Percentiles rank a stretch among this genome's conserved stretches.
Evolutionary conservation across 1,140 invertebrate genomes (phyloP).

Genomic region (Bilobella aurantiaca): DNA sequence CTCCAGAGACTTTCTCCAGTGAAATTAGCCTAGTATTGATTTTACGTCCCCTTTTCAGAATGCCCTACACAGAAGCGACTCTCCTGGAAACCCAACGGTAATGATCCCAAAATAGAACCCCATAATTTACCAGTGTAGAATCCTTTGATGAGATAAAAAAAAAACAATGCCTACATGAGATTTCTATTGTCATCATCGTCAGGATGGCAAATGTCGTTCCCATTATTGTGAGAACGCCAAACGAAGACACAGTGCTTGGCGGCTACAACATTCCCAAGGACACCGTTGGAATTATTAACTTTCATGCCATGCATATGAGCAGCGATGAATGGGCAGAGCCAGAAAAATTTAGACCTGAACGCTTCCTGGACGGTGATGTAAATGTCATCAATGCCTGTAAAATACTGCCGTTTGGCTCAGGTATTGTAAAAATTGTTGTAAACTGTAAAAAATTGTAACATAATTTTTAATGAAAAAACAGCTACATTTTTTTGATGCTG

Average conservation of each 20-base stretch:
- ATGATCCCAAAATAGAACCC: too few species aligned
- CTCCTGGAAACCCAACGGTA: conserved; percentile 24
- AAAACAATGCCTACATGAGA: background rate
- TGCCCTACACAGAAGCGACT: conserved; percentile 30
- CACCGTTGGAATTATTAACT: conserved; percentile 24
- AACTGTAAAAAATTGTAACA: too few species aligned
- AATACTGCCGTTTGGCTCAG: conserved; percentile 27
- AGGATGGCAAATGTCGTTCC: background rate
- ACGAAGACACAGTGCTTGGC: background rate
- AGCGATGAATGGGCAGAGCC: conserved; percentile 25
- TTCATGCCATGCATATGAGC: conserved; percentile 24
- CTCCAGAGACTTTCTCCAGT: background rate
- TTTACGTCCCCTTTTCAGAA: conserved; percentile 10
- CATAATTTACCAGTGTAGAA: too few species aligned
- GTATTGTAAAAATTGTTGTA: background rate
- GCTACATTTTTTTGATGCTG: too few species aligned
- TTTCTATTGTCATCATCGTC: background rate
- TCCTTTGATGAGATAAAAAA: background rate
- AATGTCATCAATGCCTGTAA: conserved; percentile 26
- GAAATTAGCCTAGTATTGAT: background rate
- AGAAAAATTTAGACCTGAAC: conserved; percentile 22
- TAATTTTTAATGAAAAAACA: too few species aligned
- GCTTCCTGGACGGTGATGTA: conserved; percentile 25
- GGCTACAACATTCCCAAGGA: conserved; percentile 17
- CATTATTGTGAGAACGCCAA: background rate